Evolutionary conservation across 2,797 vertebrate genomes (phyloP).

Genomic region (Rhinoraja longicauda): DNA sequence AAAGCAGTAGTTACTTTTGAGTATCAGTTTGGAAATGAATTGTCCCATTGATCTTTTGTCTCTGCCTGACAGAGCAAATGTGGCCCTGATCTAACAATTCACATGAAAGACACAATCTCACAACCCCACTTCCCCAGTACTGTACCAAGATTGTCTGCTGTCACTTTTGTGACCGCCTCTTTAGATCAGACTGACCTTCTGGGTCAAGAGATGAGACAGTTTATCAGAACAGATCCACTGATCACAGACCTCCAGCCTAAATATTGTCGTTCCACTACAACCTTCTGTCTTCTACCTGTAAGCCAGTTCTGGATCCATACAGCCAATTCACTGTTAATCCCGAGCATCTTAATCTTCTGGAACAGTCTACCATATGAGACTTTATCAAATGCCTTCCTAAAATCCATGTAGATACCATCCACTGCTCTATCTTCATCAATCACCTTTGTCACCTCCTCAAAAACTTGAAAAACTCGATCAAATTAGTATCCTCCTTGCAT

Average conservation of each 20-base stretch:
- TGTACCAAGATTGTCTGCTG: background rate
- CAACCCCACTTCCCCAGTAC: background rate
- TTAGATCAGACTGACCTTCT: background rate
- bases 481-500: too few species aligned
- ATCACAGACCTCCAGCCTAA: too few species aligned
- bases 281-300: too few species aligned
- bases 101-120: background rate
- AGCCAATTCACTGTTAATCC: background rate
- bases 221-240: background rate
- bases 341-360: too few species aligned
- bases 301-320: background rate
- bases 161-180: background rate
- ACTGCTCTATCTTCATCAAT: too few species aligned
- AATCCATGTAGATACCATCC: too few species aligned
- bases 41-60: background rate
- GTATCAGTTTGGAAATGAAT: background rate
- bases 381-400: too few species aligned
- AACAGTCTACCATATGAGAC: too few species aligned
- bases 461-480: too few species aligned
- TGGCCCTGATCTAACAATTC: background rate
- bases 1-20: slow-evolving; percentile 18
- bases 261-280: too few species aligned
- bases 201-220: background rate
- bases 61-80: background rate
- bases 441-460: too few species aligned